Evolutionary conservation across 2,888 invertebrate species (phyloP).

Genomic region (Melolontha melolontha): DNA sequence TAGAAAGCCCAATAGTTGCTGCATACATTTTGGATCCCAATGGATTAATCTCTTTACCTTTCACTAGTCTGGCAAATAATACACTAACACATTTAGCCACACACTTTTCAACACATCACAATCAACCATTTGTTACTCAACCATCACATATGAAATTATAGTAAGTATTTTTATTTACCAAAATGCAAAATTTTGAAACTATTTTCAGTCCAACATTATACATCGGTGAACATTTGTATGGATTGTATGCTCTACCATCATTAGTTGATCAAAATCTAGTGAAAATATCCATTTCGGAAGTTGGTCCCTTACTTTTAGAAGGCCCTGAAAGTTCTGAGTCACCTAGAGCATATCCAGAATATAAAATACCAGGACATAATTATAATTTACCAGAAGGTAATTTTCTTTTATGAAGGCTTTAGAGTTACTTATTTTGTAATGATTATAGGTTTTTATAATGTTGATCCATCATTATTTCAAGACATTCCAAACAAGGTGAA

Average conservation of each 20-base stretch:
- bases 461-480: slow-evolving; percentile 57
- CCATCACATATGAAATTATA: slow-evolving; percentile 67
- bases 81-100: slow-evolving; percentile 75
- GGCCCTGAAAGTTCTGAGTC: slow-evolving; percentile 70
- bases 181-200: slow-evolving; percentile 60
- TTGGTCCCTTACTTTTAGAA: slow-evolving; percentile 78
- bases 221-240: slow-evolving; percentile 88
- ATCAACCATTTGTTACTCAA: slow-evolving; percentile 60
- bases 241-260: slow-evolving; percentile 92
- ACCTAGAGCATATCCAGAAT: slow-evolving; percentile 56
- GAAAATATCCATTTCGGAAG: slow-evolving; percentile 80
- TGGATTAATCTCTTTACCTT: slow-evolving; percentile 86
- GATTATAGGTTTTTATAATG: slow-evolving; percentile 52
- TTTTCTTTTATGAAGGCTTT: slow-evolving; percentile 4
- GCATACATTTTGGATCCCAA: slow-evolving; percentile 83
- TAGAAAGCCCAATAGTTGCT: slow-evolving; percentile 91
- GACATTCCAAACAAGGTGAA: slow-evolving; percentile 57
- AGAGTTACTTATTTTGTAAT: background rate
- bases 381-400: slow-evolving; percentile 57
- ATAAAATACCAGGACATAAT: slow-evolving; percentile 60
- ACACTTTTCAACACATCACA: slow-evolving; percentile 60
- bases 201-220: slow-evolving; percentile 86
- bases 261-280: slow-evolving; percentile 91
- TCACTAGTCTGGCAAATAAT: slow-evolving; percentile 89
- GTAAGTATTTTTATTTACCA: slow-evolving; percentile 60